These are phyloP conservation scores for Elephantulus edwardii DNA, from an alignment of 2,113 vertebrate genomes.

Conservation along the genomic window DNA sequence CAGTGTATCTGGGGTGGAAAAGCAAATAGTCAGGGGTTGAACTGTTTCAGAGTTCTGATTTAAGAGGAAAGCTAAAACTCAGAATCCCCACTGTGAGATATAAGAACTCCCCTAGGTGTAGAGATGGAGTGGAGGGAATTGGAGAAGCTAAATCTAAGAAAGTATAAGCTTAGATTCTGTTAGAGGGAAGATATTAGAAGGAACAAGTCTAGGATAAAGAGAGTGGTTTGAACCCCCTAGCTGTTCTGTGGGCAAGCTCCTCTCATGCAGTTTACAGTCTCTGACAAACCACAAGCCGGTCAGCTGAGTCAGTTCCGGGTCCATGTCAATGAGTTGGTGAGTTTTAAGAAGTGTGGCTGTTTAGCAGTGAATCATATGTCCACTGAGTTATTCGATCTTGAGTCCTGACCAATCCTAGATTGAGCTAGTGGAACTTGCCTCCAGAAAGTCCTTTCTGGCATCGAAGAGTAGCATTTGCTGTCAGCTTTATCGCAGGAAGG, in stretches of 20 bases:
- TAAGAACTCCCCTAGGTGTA: not conserved
- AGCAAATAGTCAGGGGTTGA: not conserved
- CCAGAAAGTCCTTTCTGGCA: accelerated
- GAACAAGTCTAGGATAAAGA: not conserved
- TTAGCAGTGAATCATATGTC: not conserved
- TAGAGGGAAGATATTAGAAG: not conserved
- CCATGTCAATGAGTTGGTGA: too few species aligned
- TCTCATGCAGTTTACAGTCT: too few species aligned
- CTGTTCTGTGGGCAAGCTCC: too few species aligned
- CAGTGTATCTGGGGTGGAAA: not conserved
- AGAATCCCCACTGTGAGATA: not conserved
- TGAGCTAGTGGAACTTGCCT: not conserved
- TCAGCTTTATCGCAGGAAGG: not conserved
- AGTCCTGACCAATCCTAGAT: not conserved
- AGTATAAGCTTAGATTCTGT: not conserved
- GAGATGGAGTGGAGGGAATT: not conserved
- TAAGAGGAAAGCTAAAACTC: not conserved
- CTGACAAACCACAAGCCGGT: too few species aligned
- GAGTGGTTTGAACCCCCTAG: too few species aligned
- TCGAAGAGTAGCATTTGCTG: not conserved
- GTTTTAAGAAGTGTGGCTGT: not conserved
- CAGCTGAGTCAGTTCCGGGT: too few species aligned
- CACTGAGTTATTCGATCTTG: too few species aligned
- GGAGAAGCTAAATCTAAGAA: not conserved
- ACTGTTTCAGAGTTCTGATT: not conserved